These are phyloP conservation scores for Stegana nigrithorax DNA, from an alignment of 2,888 invertebrate species.

Conservation along the genomic window DNA sequence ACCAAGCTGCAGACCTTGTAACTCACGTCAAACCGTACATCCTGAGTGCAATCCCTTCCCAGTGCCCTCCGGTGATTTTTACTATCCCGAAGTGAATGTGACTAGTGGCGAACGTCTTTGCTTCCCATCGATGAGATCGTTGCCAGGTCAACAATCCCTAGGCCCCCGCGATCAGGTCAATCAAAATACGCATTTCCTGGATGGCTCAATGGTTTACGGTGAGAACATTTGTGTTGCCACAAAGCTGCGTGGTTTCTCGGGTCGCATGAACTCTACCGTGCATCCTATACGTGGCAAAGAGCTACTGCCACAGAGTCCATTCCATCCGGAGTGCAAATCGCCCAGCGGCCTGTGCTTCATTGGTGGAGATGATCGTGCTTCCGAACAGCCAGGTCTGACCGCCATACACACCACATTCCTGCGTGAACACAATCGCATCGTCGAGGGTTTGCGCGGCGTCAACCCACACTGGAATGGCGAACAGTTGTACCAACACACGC, in stretches of 20 bases:
- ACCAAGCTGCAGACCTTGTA: conserved; percentile 89
- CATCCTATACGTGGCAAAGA: conserved; percentile 82
- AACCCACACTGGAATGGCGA: conserved; percentile 94
- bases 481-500: conserved; percentile 82
- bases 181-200: conserved; percentile 91
- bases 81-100: conserved; percentile 87
- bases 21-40: conserved; percentile 87
- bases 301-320: conserved; percentile 80
- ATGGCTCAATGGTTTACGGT: conserved; percentile 89
- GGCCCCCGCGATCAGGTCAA: conserved; percentile 94
- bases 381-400: conserved; percentile 91
- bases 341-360: conserved; percentile 88
- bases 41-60: conserved; percentile 95
- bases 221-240: conserved; percentile 86
- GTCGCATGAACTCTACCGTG: conserved; percentile 84
- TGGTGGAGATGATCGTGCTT: conserved; percentile 90
- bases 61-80: conserved; percentile 88
- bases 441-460: conserved; percentile 80
- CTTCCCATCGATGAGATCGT: conserved; percentile 93
- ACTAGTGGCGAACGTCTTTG: conserved; percentile 87
- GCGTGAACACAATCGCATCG: conserved; percentile 89
- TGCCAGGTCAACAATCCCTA: conserved; percentile 89
- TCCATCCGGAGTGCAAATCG: conserved; percentile 89
- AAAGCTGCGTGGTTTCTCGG: conserved; percentile 81
- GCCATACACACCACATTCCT: conserved; percentile 90